Conservation (phyloP, 1,140 invertebrate species). For the Drosophila repletoides region DNA sequence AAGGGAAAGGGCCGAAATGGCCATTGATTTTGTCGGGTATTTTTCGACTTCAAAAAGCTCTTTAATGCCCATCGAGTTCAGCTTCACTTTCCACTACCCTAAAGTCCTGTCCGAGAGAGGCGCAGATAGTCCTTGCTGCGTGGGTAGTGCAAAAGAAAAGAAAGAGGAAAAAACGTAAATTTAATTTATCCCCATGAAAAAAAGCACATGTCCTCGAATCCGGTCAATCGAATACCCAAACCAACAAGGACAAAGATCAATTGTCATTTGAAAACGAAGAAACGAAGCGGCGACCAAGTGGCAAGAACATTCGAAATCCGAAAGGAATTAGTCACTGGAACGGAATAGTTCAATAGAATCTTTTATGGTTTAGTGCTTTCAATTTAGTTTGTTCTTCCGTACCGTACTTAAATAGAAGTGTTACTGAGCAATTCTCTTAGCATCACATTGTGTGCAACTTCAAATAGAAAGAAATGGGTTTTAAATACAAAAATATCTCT, state of each 20-base stretch:
- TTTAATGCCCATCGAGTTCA: conserved; percentile 54
- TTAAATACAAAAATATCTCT: no score
- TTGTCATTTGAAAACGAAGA: conserved; percentile 21
- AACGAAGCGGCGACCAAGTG: neutral
- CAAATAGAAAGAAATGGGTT: no score
- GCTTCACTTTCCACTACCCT: neutral
- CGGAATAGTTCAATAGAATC: conserved; percentile 12
- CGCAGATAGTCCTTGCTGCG: neutral
- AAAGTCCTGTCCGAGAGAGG: neutral
- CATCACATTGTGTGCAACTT: no score
- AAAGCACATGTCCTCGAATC: neutral
- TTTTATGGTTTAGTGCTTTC: neutral
- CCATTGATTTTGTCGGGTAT: conserved; percentile 48
- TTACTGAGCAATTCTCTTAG: no score
- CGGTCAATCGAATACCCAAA: neutral
- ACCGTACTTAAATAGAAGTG: no score
- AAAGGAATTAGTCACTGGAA: conserved; percentile 15
- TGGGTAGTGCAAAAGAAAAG: no score
- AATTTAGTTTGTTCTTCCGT: neutral
- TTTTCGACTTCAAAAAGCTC: conserved; percentile 38
- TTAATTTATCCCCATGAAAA: conserved; percentile 31
- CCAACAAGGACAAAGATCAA: conserved; percentile 20
- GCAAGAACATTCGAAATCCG: neutral
- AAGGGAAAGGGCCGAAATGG: conserved; percentile 24
- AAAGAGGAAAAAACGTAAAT: conserved; percentile 29